Evolutionary conservation across 1,140 invertebrate species (phyloP).

Genomic region (Cydia amplana): DNA sequence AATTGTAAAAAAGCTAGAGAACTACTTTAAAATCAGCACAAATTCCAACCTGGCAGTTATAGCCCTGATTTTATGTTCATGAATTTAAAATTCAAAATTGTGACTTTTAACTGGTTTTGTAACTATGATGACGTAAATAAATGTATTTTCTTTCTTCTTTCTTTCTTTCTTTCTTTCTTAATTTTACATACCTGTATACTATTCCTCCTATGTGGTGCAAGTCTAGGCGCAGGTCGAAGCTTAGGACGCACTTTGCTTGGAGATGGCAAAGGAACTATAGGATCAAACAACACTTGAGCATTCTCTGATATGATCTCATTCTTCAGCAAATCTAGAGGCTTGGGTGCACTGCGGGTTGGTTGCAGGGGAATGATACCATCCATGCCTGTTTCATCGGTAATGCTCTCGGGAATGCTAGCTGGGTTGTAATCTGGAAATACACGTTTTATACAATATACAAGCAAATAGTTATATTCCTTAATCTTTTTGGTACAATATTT

Average conservation of each 20-base stretch:
- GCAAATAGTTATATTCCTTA: too few relatives aligned
- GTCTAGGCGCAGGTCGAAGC: slow-evolving; percentile 70
- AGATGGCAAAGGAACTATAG: slow-evolving; percentile 74
- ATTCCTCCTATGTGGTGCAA: slow-evolving; percentile 68
- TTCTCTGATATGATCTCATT: slow-evolving; percentile 74
- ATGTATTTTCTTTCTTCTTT: too few relatives aligned
- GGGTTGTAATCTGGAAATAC: slow-evolving; percentile 55
- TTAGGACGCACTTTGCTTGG: slow-evolving; percentile 73
- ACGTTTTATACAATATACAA: slow-evolving; percentile 3
- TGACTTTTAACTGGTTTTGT: too few relatives aligned
- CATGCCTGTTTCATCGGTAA: slow-evolving; percentile 60
- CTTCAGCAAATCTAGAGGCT: slow-evolving; percentile 65
- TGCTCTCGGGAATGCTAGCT: slow-evolving; percentile 55
- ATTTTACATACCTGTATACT: slow-evolving; percentile 67
- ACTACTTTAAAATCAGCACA: too few relatives aligned
- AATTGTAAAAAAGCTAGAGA: too few relatives aligned
- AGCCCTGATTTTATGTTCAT: too few relatives aligned
- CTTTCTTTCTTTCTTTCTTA: too few relatives aligned
- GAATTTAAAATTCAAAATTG: neutral
- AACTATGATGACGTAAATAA: too few relatives aligned
- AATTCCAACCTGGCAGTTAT: too few relatives aligned
- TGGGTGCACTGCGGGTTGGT: slow-evolving; percentile 49
- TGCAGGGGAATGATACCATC: slow-evolving; percentile 71
- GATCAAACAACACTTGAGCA: slow-evolving; percentile 74
- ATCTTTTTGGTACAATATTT: too few relatives aligned